These are phyloP conservation scores for Junonia oenone DNA, from an alignment of 2,888 invertebrate genomes.

Conservation along the genomic window DNA sequence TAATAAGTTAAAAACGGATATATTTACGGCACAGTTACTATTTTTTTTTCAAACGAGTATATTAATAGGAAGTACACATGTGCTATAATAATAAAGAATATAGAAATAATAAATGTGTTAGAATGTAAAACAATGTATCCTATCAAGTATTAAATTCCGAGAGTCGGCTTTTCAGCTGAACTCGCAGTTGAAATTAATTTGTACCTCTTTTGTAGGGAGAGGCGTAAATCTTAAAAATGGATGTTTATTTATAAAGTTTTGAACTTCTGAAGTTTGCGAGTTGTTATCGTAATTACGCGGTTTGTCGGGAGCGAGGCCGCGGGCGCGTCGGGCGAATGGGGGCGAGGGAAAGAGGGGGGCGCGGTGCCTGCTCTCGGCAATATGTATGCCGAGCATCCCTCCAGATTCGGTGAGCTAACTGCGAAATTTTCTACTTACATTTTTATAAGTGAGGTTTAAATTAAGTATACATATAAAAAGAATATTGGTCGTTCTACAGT, in stretches of 20 bases:
- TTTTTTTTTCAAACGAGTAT: neutral
- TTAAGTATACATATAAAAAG: no score
- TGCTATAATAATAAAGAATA: no score
- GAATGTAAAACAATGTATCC: no score
- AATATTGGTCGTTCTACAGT: no score
- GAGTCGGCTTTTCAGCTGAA: neutral
- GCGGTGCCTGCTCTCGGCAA: neutral
- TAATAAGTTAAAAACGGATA: no score
- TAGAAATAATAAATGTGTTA: no score
- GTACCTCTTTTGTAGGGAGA: slow-evolving; percentile 10
- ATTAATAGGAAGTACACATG: neutral
- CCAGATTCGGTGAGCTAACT: neutral
- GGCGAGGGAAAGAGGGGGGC: neutral
- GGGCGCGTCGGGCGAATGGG: neutral
- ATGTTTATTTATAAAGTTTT: slow-evolving; percentile 20
- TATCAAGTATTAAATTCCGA: neutral
- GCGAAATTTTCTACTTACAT: no score
- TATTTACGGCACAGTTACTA: no score
- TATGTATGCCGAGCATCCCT: slow-evolving; percentile 3
- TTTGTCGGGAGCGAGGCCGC: slow-evolving; percentile 6
- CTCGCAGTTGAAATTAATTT: slow-evolving; percentile 11
- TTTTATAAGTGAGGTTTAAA: neutral
- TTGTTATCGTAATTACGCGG: slow-evolving; percentile 20
- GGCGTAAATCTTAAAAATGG: slow-evolving; percentile 16
- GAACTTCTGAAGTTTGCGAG: slow-evolving; percentile 17